phyloP scores from a whole-genome alignment of 2,888 invertebrate genomes.

The Syritta pipiens region DNA sequence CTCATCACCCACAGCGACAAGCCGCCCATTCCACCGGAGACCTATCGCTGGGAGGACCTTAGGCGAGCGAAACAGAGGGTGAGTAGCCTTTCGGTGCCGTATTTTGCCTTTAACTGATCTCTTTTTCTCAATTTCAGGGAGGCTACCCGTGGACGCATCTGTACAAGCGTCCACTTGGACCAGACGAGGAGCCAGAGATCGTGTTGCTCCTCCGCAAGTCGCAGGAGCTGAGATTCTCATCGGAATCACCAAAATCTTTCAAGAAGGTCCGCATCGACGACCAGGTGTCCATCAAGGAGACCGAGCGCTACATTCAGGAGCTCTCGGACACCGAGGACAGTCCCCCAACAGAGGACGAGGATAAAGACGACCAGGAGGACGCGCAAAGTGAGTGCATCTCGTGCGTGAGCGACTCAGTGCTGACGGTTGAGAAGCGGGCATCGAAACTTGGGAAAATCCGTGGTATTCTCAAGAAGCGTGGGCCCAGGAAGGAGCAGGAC shows the following conservation, averaged over 20 bases:
- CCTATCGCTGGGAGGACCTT: constrained; percentile 91
- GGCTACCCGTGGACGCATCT: constrained; percentile 91
- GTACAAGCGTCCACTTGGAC: constrained; percentile 83
- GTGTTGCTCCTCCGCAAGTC: constrained; percentile 77
- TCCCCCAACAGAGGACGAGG: constrained; percentile 70
- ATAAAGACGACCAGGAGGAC: constrained; percentile 72
- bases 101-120: neutral
- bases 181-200: constrained; percentile 79
- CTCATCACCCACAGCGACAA: constrained; percentile 75
- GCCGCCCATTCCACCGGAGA: constrained; percentile 87
- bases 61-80: constrained; percentile 83
- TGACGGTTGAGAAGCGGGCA: constrained; percentile 74
- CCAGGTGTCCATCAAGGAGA: constrained; percentile 78
- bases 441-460: constrained; percentile 77
- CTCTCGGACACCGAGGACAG: constrained; percentile 76
- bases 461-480: constrained; percentile 81
- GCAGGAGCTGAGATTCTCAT: constrained; percentile 76
- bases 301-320: constrained; percentile 78
- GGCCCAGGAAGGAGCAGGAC: constrained; percentile 75
- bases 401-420: constrained; percentile 77
- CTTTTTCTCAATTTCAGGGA: constrained; percentile 79
- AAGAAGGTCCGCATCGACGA: constrained; percentile 79
- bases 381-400: constrained; percentile 77
- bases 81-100: constrained; percentile 57
- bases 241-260: constrained; percentile 78